Evolutionary conservation across 2,888 invertebrate species (phyloP).

Genomic region (Dusona sp.): DNA sequence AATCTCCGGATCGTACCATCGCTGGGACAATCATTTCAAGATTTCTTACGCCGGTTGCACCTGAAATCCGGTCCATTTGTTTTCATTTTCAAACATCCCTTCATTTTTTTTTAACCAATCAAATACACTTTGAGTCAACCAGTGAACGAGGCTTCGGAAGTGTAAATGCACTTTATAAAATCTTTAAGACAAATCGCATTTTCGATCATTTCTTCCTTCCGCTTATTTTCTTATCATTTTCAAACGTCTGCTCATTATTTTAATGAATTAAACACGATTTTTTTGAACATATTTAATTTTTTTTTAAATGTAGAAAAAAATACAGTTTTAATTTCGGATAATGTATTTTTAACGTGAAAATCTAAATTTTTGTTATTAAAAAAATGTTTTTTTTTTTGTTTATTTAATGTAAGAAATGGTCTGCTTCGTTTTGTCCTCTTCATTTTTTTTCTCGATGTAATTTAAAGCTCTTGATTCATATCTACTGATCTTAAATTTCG

Average conservation of each 20-base stretch:
- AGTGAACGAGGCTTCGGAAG: too few species aligned
- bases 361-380: too few species aligned
- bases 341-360: too few species aligned
- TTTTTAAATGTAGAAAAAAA: too few species aligned
- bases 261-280: too few species aligned
- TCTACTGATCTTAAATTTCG: not conserved
- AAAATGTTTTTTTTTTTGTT: not conserved
- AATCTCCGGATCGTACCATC: conserved; percentile 81
- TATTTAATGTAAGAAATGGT: too few species aligned
- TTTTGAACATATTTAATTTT: not conserved
- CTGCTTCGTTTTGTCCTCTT: not conserved
- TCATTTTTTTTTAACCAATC: not conserved
- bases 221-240: too few species aligned
- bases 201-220: too few species aligned
- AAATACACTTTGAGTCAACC: not conserved
- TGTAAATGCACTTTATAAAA: not conserved
- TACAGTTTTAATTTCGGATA: too few species aligned
- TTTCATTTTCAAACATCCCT: conserved; percentile 12
- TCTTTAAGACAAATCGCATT: too few species aligned
- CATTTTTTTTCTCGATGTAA: not conserved
- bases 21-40: conserved; percentile 81
- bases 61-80: conserved; percentile 72
- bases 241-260: too few species aligned
- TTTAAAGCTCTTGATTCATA: not conserved
- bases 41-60: conserved; percentile 80